Percentiles rank a stretch among this genome's conserved stretches.
Conservation (phyloP, 2,888 invertebrate species). For the Pharmacophagus antenor region DNA sequence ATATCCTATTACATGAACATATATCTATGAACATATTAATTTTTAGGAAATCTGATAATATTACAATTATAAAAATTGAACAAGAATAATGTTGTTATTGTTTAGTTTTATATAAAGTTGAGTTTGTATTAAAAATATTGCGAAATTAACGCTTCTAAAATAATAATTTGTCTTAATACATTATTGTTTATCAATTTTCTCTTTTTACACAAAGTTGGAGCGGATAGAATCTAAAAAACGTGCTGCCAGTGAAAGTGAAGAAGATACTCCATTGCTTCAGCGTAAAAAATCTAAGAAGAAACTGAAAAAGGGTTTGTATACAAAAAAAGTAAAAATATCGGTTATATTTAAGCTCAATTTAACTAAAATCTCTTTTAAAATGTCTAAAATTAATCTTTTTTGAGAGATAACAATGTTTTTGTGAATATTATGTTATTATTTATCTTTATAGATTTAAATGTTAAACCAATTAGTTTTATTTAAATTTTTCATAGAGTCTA, state of each 20-base stretch:
- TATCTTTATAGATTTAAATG: background rate
- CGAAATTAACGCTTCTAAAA: too few species aligned
- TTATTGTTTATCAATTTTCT: background rate
- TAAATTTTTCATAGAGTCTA: constrained; percentile 57
- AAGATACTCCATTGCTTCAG: constrained; percentile 86
- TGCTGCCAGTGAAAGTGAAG: constrained; percentile 82
- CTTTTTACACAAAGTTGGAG: constrained; percentile 42
- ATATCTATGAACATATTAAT: too few species aligned
- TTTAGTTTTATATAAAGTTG: too few species aligned
- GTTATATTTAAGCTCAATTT: background rate
- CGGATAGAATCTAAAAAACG: constrained; percentile 57
- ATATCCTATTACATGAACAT: too few species aligned
- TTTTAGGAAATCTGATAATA: too few species aligned
- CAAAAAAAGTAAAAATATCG: background rate
- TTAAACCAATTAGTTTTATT: background rate
- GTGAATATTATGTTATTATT: background rate
- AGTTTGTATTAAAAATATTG: too few species aligned
- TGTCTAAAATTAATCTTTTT: background rate
- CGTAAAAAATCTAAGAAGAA: constrained; percentile 85
- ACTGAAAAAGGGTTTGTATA: constrained; percentile 75
- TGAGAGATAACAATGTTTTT: too few species aligned
- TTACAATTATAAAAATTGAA: too few species aligned
- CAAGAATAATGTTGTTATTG: too few species aligned
- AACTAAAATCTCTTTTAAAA: background rate
- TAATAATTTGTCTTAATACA: background rate